These are phyloP conservation scores for Labeo catla DNA, from an alignment of 2,113 vertebrate genomes.

Conservation along the genomic window DNA sequence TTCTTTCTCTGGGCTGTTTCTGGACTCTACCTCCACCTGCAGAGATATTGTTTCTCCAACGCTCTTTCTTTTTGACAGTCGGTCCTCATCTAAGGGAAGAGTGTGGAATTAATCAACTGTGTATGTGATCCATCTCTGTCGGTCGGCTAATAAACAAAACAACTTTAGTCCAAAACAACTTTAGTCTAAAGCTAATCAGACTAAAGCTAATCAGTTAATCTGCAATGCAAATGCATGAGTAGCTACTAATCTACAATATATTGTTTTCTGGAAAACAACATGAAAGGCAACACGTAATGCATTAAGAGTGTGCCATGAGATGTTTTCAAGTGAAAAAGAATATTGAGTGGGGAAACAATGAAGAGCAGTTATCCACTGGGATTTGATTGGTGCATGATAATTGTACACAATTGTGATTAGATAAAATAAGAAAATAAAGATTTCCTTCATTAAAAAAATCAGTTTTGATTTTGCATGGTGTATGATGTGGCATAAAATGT, in stretches of 20 bases:
- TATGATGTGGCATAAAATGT: neutral
- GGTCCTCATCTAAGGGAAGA: conserved; percentile 86
- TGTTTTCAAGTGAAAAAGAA: neutral
- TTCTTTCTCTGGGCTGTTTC: conserved; percentile 94
- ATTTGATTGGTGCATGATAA: neutral
- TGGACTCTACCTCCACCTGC: conserved; percentile 92
- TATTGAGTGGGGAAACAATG: neutral
- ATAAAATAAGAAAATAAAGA: too few relatives aligned
- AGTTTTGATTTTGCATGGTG: neutral
- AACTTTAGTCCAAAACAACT: neutral
- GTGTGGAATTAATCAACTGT: neutral
- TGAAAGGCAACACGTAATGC: neutral
- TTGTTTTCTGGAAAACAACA: neutral
- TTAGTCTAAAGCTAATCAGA: neutral
- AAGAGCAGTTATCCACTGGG: neutral
- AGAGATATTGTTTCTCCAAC: conserved; percentile 95
- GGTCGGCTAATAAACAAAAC: neutral
- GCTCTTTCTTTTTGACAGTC: conserved; percentile 94
- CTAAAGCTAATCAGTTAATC: neutral
- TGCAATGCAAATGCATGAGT: conserved; percentile 9
- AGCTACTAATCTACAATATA: neutral
- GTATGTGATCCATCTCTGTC: neutral
- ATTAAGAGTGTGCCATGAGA: neutral
- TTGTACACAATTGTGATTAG: neutral
- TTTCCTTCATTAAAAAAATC: neutral